These are phyloP conservation scores for Spea hammondii DNA, from an alignment of 2,797 vertebrate species.

Conservation along the genomic window DNA sequence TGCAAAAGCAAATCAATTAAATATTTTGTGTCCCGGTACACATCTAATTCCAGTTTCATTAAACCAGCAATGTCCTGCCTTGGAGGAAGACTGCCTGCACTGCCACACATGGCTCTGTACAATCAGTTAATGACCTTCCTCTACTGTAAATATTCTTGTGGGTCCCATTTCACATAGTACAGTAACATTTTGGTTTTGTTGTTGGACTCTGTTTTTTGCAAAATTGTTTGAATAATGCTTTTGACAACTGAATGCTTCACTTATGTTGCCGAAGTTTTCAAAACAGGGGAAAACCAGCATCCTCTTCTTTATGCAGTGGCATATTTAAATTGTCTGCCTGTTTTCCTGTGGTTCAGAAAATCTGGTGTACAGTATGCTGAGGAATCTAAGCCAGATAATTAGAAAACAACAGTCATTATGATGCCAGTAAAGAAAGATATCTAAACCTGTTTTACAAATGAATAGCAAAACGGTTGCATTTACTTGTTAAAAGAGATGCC, in stretches of 20 bases:
- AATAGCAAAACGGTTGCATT: neutral
- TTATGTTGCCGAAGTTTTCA: conserved; percentile 54
- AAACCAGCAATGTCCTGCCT: too few species aligned
- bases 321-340: conserved; percentile 65
- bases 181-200: too few species aligned
- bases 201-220: too few species aligned
- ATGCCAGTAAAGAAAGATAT: conserved; percentile 58
- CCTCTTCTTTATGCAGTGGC: conserved; percentile 63
- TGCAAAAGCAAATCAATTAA: too few species aligned
- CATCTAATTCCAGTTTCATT: too few species aligned
- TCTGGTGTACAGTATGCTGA: conserved; percentile 67
- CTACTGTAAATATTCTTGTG: too few species aligned
- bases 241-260: conserved; percentile 49
- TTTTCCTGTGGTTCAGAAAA: conserved; percentile 67
- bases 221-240: conserved; percentile 2
- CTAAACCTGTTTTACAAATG: conserved; percentile 52
- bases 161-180: too few species aligned
- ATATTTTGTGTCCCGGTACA: too few species aligned
- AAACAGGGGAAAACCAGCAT: conserved; percentile 64
- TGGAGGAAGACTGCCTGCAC: too few species aligned
- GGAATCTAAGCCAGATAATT: conserved; percentile 61
- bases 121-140: too few species aligned
- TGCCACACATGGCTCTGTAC: too few species aligned
- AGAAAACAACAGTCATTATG: conserved; percentile 58
- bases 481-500: neutral